Base-by-base conservation (phyloP, 2,888 invertebrate species). In the Lacanobia oleracea region DNA sequence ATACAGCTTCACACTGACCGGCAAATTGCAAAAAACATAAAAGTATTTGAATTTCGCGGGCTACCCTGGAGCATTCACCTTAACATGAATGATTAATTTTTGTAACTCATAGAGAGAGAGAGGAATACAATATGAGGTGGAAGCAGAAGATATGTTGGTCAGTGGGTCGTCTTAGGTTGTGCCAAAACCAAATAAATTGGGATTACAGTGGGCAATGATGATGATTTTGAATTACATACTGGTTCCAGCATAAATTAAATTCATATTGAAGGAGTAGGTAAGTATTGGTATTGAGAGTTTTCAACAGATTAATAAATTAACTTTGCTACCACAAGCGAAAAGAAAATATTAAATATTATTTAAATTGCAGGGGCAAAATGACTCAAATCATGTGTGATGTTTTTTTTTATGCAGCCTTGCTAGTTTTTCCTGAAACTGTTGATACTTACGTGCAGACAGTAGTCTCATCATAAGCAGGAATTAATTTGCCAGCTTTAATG, bases 381-480 rank as follows among this genome's bases (percentile, higher is more conserved):
- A n/a, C 16, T 1, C 10, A 37, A 23, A 1, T 23, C 6, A 37
- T 27, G 9, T 18, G 1, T 53, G 18, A 18, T 53, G 2, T 23
- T 23, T 14, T 23, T 7, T 23, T 23, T 53, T 23, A 2, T 53
- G 21, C 7, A 43, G 14, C 9, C 10, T 12, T 45, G 23, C 7
- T 23, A 37, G 16, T 45, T 71, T 0, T 33, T 45, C 45, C 57
- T 9, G 4, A 14, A 1, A 9, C 53, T 10, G 14, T 33, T 12
- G 23, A 16, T 18, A 64, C 80, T 69, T 79, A 80, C 80, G 66
- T 69, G 53, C 14, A 74, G 21, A 66, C 71, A 21, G 75, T 59
- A 37, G 87, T 75, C 81, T 94, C 93, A 74, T 93, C 91, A 87
- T 91, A 95, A 48, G 94, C 90, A 5, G 96, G 96, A 61, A 96